phyloP scores from a whole-genome alignment of 2,888 invertebrate genomes.

The Tachystola acroxantha region DNA sequence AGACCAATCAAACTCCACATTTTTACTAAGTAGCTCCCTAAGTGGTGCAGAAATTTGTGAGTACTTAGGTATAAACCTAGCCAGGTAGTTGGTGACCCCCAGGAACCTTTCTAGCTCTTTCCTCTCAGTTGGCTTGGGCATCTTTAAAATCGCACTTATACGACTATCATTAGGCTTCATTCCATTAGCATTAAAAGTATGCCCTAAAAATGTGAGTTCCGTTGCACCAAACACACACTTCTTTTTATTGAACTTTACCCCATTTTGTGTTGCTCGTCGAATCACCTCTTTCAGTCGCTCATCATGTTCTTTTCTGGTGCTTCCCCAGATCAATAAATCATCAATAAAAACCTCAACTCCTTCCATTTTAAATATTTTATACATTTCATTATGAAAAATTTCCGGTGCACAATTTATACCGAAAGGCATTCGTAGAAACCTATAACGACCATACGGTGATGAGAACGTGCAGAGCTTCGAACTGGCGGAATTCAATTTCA shows the following conservation, averaged over 20 bases:
- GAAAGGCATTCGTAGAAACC: constrained; percentile 12
- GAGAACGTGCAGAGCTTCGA: constrained; percentile 12
- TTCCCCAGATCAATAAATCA: constrained; percentile 8
- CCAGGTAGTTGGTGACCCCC: constrained; percentile 6
- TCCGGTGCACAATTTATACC: too few species aligned
- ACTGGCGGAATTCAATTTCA: constrained; percentile 8
- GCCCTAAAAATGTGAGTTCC: constrained; percentile 5
- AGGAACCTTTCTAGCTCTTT: constrained; percentile 6
- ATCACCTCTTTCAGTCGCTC: constrained; percentile 5
- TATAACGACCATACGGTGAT: constrained; percentile 9
- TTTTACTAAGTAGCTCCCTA: constrained; percentile 5
- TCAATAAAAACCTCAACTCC: constrained; percentile 10
- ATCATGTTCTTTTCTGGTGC: constrained; percentile 11
- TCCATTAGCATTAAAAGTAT: constrained; percentile 4
- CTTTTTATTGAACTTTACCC: constrained; percentile 8
- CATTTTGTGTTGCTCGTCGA: constrained; percentile 2
- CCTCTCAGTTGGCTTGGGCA: not conserved
- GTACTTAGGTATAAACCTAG: constrained; percentile 6
- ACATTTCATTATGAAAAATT: too few species aligned
- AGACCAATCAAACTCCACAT: constrained; percentile 7
- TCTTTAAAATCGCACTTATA: not conserved
- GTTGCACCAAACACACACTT: constrained; percentile 5
- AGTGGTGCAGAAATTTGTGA: constrained; percentile 7
- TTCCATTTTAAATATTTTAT: constrained; percentile 11
- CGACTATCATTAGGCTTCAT: constrained; percentile 4